Percentiles rank a stretch among this genome's conserved stretches.
Conservation (phyloP, 2,797 vertebrate species). For the Melanotaenia boesemani region DNA sequence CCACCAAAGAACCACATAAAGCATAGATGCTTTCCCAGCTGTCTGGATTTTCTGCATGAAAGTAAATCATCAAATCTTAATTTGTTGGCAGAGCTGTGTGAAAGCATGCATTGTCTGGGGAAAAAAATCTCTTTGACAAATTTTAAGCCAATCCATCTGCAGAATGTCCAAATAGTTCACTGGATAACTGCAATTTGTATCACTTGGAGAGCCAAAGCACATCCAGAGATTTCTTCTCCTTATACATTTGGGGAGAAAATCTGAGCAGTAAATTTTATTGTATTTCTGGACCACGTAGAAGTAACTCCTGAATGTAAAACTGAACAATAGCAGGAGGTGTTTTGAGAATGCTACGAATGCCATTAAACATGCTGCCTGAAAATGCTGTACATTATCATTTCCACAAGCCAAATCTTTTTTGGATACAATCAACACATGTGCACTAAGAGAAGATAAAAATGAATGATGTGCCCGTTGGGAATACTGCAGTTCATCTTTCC, state of each 20-base stretch:
- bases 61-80: background rate
- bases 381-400: slow-evolving; percentile 3
- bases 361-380: slow-evolving; percentile 3
- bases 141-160: slow-evolving; percentile 2
- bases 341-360: slow-evolving; percentile 1
- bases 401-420: slow-evolving; percentile 14
- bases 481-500: slow-evolving; percentile 7
- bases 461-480: background rate
- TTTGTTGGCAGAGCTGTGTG: background rate
- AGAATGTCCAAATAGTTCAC: background rate
- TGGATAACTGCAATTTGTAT: background rate
- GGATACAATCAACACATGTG: slow-evolving; percentile 9
- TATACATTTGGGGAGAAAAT: background rate
- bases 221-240: background rate
- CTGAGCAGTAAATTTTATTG: background rate
- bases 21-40: background rate
- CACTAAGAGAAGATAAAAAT: slow-evolving; percentile 11
- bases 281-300: slow-evolving; percentile 7
- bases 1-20: background rate
- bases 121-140: background rate
- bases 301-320: background rate
- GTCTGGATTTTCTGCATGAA: background rate
- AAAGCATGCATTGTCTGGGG: background rate
- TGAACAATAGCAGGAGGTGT: slow-evolving; percentile 11
- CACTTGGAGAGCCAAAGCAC: background rate